Evolutionary conservation across 2,113 vertebrate genomes (phyloP).

Genomic region (Lampris megalopsis): DNA sequence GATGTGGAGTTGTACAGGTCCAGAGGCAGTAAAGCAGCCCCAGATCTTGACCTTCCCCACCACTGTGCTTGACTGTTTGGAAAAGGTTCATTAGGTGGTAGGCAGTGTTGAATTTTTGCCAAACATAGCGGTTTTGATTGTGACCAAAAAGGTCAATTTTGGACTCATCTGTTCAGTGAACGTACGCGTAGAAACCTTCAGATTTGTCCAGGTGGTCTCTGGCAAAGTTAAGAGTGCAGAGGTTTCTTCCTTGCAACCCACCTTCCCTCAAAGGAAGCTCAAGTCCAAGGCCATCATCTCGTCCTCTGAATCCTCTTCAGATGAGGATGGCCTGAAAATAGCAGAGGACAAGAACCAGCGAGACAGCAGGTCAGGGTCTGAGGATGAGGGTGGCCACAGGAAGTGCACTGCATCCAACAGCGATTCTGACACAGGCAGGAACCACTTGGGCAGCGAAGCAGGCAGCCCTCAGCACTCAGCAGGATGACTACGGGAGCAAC

Average conservation of each 20-base stretch:
- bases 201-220: slow-evolving; percentile 14
- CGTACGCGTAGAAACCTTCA: slow-evolving; percentile 2
- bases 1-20: slow-evolving; percentile 1
- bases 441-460: slow-evolving; percentile 87
- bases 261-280: slow-evolving; percentile 98
- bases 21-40: slow-evolving; percentile 13
- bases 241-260: slow-evolving; percentile 46
- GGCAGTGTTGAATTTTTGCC: slow-evolving; percentile 4
- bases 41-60: slow-evolving; percentile 8
- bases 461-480: slow-evolving; percentile 84
- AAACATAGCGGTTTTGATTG: slow-evolving; percentile 10
- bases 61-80: slow-evolving; percentile 16
- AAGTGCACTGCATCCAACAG: slow-evolving; percentile 90
- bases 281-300: slow-evolving; percentile 99
- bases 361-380: slow-evolving; percentile 89
- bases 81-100: slow-evolving; percentile 1
- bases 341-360: slow-evolving; percentile 92
- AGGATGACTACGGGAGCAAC: slow-evolving; percentile 90
- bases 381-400: slow-evolving; percentile 82
- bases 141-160: slow-evolving; percentile 10
- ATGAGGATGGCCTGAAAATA: slow-evolving; percentile 98
- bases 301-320: slow-evolving; percentile 97
- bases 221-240: not conserved
- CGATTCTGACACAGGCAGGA: slow-evolving; percentile 85
- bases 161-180: not conserved